Evolutionary conservation across 2,797 vertebrate genomes (phyloP), one percentile per base, ranked within the genome.

Genomic region (Semotilus atromaculatus): DNA sequence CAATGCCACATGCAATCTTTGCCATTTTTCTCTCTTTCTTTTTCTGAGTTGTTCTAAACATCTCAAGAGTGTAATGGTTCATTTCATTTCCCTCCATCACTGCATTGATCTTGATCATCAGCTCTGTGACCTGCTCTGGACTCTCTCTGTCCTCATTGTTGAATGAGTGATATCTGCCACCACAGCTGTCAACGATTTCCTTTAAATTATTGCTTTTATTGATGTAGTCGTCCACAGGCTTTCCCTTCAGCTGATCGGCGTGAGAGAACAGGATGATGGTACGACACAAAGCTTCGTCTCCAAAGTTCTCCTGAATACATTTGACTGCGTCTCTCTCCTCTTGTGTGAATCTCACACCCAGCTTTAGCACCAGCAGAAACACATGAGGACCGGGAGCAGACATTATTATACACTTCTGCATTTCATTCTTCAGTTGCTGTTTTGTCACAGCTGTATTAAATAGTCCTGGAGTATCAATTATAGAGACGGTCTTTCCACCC

Each of bases 221-320:
- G 40, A 43, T 43, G 40, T 43, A 43, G 10, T 43, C 40, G 10
- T 43, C 40, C 40, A 43, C 40, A 43, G 10, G 40, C 40, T 11
- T 43, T 43, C 78, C 53, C 23, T 38, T 53, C 11, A 78, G 38
- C 36, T 11, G n/a, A 70, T 77, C 74, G 68, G 29, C 53, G 14
- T 83, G 62, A 86, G 78, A 84, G 53, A 85, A 85, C 21, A 80
- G 18, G 29, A 85, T 14, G 55, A 85, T 38, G 3, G 76, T 85
- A 43, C 60, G 72, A 4, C 2, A 0, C 40, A 40, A 40, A 40
- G 40, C 40, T n/a, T 43, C 26, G 16, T 66, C 0, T 10, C 77
- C 83, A 31, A 85, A 80, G 55, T 67, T 74, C 45, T 43, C 38
- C 31, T 80, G 55, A 38, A 80, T 73, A 55, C 67, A 73, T 34